Base-by-base conservation (phyloP, 2,888 invertebrate genomes). In the Nudaria mundana region DNA sequence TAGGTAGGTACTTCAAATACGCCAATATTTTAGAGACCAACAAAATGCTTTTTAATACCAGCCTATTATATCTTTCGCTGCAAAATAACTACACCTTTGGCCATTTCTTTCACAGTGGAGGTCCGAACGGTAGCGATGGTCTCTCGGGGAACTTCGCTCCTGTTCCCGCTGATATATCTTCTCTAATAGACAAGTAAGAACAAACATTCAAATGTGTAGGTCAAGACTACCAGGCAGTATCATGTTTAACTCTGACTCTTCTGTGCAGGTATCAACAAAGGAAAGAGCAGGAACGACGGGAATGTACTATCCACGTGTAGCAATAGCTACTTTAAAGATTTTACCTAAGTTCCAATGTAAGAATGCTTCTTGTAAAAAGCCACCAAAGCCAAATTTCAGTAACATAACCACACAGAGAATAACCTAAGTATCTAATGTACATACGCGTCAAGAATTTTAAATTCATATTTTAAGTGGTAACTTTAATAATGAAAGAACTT, bases 271-370 rank as follows among this genome's bases (percentile, higher is more conserved):
- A 93, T 72, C 92, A 93, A 64, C 93, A 93, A 76, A 91, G 93
- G 64, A 93, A 93, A 77, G 93, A 93, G 70, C 92, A 93, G 71
- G 93, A 94, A 69, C 90, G 93, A 48, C 91, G 93, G 72, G 93
- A 94, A 76, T 93, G 92, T 77, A 93, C 93, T 52, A 93, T 94
- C 73, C 94, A 93, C 71, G 93, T 94, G 74, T 92, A 91, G 89
- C 74, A 71, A 55, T 62, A 58, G 60, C 54, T 60, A 52, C 51
- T 56, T 41, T 37, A 16, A 40, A 43, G 33, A 30, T 35, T 11
- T 3, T 15, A 10, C 5, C 14, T 15, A 15, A 24, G 24, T 33
- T 20, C 8, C 5, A 3, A 5, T 7, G 23, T 11, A 33, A 33
- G 11, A 18, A 16, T 5, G 10, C 13, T 28, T 14, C n/a, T n/a